Evolutionary conservation across 2,888 invertebrate genomes (phyloP).

Genomic region (Cheilosia vernalis): DNA sequence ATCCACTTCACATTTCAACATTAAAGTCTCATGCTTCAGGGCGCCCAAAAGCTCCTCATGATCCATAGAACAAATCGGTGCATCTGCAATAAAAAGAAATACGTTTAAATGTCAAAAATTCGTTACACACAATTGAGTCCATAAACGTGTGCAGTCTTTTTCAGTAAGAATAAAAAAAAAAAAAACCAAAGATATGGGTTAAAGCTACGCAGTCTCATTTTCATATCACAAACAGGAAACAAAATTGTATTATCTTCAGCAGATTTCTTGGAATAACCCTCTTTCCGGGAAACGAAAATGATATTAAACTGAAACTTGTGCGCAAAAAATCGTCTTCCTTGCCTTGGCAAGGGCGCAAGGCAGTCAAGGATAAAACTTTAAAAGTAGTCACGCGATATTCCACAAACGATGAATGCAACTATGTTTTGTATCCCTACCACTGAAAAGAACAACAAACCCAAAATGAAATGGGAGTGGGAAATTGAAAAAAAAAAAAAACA

Average conservation of each 20-base stretch:
- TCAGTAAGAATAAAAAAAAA: neutral
- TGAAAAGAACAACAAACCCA: constrained; percentile 9
- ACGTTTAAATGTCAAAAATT: constrained; percentile 21
- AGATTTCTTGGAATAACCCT: constrained; percentile 31
- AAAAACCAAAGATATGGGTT: too few relatives aligned
- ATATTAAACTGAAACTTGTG: constrained; percentile 16
- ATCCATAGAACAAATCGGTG: constrained; percentile 90
- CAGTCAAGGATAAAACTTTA: constrained; percentile 35
- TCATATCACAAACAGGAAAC: neutral
- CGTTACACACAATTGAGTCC: constrained; percentile 42
- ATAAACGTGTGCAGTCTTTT: neutral
- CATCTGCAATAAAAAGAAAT: constrained; percentile 79
- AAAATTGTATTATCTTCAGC: constrained; percentile 39
- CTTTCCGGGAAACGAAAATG: neutral
- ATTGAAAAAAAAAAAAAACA: constrained; percentile 1
- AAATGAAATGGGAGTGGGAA: neutral
- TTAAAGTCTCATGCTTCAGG: constrained; percentile 94
- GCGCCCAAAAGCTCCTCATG: constrained; percentile 93
- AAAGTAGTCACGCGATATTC: constrained; percentile 13
- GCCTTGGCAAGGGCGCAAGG: constrained; percentile 18
- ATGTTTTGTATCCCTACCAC: neutral
- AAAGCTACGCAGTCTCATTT: neutral
- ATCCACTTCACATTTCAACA: constrained; percentile 93
- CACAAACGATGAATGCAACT: constrained; percentile 3
- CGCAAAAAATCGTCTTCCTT: constrained; percentile 10